phyloP scores from a whole-genome alignment of 2,888 invertebrate species.

The Temnothorax ravouxi region DNA sequence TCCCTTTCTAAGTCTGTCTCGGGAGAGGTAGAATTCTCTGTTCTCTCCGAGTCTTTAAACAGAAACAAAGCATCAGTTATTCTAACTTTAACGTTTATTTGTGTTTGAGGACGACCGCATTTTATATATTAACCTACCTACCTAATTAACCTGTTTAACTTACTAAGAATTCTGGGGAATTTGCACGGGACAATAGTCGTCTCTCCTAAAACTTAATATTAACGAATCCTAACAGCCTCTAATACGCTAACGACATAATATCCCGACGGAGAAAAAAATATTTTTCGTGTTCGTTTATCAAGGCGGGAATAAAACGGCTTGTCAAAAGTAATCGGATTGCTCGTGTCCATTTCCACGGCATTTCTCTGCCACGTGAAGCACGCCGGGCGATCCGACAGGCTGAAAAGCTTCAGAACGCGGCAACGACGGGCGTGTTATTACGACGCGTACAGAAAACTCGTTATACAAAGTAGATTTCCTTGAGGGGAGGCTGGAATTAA shows the following conservation, averaged over 20 bases:
- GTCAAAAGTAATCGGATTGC: background rate
- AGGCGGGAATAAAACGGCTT: background rate
- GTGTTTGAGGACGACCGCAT: background rate
- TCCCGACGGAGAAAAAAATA: background rate
- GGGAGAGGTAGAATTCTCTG: background rate
- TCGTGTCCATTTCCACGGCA: constrained; percentile 11
- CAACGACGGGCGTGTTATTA: constrained; percentile 47
- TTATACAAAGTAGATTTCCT: constrained; percentile 47
- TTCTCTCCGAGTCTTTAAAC: background rate
- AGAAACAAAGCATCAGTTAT: background rate
- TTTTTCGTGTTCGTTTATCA: background rate
- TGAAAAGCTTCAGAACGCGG: constrained; percentile 23
- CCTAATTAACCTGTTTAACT: background rate
- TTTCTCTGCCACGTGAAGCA: constrained; percentile 28
- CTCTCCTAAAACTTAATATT: background rate
- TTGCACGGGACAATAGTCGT: background rate
- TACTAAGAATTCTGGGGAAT: background rate
- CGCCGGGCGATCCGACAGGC: constrained; percentile 12
- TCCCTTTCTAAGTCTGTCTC: background rate
- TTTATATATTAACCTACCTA: background rate
- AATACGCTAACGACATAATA: background rate
- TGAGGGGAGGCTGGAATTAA: constrained; percentile 48
- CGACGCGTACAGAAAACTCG: constrained; percentile 49
- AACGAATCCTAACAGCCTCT: background rate
- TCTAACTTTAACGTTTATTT: constrained; percentile 1